Evolutionary conservation across 1,140 invertebrate genomes (phyloP).

Genomic region (Trichoplusia ni): DNA sequence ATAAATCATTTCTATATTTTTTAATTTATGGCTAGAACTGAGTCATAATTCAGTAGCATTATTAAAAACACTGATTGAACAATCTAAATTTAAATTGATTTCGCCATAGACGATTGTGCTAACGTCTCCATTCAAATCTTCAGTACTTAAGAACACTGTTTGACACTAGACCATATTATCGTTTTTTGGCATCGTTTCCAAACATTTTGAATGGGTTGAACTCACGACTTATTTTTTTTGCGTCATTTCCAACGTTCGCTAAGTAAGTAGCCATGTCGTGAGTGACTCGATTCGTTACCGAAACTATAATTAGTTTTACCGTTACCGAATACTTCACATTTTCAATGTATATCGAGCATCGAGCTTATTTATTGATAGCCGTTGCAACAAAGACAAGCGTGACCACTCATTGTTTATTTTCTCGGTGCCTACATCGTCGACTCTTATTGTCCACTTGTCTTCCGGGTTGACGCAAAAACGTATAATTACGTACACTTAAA

Average conservation of each 20-base stretch:
- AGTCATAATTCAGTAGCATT: slow-evolving; percentile 18
- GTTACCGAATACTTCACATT: slow-evolving; percentile 70
- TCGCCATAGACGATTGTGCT: slow-evolving; percentile 19
- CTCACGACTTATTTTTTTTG: slow-evolving; percentile 71
- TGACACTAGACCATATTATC: slow-evolving; percentile 45
- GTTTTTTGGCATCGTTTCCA: slow-evolving; percentile 47
- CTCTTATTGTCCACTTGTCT: slow-evolving; percentile 12
- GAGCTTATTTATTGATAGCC: slow-evolving; percentile 54
- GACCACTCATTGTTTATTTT: slow-evolving; percentile 66
- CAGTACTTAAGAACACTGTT: slow-evolving; percentile 32
- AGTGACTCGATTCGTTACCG: slow-evolving; percentile 68
- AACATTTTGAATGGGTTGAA: slow-evolving; percentile 55
- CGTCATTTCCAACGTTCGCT: slow-evolving; percentile 54
- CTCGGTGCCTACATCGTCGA: slow-evolving; percentile 36
- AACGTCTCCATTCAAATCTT: slow-evolving; percentile 23
- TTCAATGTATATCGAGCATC: slow-evolving; percentile 51
- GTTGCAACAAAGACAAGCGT: slow-evolving; percentile 51
- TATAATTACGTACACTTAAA: slow-evolving; percentile 3
- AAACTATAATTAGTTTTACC: slow-evolving; percentile 76
- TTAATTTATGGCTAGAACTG: slow-evolving; percentile 4
- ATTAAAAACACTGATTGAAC: slow-evolving; percentile 10
- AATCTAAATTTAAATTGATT: slow-evolving; percentile 25
- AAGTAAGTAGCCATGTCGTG: slow-evolving; percentile 61
- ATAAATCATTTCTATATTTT: slow-evolving; percentile 9
- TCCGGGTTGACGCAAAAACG: neutral